Conservation (phyloP, 2,113 vertebrate genomes). For the Rynchops niger region DNA sequence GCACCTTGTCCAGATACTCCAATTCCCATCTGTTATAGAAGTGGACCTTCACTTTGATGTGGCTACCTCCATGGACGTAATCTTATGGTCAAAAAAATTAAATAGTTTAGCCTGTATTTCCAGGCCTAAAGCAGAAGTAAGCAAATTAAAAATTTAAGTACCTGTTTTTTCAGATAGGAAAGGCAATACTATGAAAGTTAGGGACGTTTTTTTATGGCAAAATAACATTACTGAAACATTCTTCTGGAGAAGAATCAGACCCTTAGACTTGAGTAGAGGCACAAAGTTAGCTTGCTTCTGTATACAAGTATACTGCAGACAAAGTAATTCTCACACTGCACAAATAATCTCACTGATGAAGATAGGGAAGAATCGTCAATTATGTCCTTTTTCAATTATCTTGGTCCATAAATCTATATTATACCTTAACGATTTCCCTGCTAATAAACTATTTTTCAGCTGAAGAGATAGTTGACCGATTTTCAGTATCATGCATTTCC, state of each 20-base stretch:
- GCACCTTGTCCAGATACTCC: neutral
- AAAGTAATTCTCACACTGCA: neutral
- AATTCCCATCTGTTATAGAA: neutral
- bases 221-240: neutral
- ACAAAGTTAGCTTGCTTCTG: neutral
- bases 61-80: neutral
- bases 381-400: neutral
- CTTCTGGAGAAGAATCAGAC: neutral
- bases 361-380: neutral
- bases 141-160: neutral
- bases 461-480: neutral
- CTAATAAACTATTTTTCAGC: neutral
- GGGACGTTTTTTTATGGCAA: neutral
- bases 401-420: neutral
- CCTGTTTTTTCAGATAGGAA: neutral
- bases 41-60: neutral
- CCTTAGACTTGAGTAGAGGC: neutral
- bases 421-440: neutral
- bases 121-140: neutral
- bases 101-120: neutral
- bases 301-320: neutral
- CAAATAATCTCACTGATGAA: neutral
- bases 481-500: neutral
- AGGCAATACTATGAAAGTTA: neutral
- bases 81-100: neutral